A percentile compares a stretch with the other conserved stretches of the same genome.
phyloP scores from a whole-genome alignment of 2,888 invertebrate genomes.

The Monochamus alternatus region DNA sequence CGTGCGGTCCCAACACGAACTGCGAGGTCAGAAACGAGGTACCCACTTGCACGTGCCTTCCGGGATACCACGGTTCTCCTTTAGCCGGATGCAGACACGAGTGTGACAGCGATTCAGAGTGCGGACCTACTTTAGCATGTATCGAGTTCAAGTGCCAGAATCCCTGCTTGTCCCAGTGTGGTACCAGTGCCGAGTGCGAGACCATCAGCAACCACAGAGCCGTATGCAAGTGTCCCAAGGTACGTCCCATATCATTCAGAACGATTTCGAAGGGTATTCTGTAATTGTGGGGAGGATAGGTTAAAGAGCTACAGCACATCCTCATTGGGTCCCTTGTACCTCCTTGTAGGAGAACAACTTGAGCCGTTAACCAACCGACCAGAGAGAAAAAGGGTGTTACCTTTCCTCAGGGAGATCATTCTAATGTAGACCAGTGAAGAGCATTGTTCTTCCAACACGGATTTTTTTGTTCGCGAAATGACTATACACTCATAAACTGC shows the following conservation, averaged over 20 bases:
- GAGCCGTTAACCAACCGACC: too few species aligned
- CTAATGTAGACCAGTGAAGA: too few species aligned
- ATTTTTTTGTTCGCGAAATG: too few species aligned
- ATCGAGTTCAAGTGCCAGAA: constrained; percentile 83
- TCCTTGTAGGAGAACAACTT: too few species aligned
- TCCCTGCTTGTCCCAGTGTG: constrained; percentile 82
- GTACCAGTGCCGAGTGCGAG: constrained; percentile 84
- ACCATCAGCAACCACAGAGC: constrained; percentile 83
- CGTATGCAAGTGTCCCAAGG: constrained; percentile 85
- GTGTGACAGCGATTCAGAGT: constrained; percentile 85
- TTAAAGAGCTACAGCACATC: too few species aligned
- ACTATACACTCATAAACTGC: too few species aligned
- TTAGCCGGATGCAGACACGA: constrained; percentile 86
- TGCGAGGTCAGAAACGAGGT: constrained; percentile 85
- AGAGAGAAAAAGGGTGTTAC: too few species aligned
- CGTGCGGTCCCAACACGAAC: constrained; percentile 86
- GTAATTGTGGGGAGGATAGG: too few species aligned
- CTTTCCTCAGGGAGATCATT: too few species aligned
- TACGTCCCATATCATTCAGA: constrained; percentile 59
- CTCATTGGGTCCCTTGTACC: too few species aligned
- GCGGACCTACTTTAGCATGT: constrained; percentile 81
- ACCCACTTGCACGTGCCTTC: constrained; percentile 85
- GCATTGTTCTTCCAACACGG: too few species aligned
- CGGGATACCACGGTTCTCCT: constrained; percentile 85
- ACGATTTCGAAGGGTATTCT: neutral